Evolutionary conservation across 2,113 vertebrate species (phyloP).

Genomic region (Verasper variegatus): DNA sequence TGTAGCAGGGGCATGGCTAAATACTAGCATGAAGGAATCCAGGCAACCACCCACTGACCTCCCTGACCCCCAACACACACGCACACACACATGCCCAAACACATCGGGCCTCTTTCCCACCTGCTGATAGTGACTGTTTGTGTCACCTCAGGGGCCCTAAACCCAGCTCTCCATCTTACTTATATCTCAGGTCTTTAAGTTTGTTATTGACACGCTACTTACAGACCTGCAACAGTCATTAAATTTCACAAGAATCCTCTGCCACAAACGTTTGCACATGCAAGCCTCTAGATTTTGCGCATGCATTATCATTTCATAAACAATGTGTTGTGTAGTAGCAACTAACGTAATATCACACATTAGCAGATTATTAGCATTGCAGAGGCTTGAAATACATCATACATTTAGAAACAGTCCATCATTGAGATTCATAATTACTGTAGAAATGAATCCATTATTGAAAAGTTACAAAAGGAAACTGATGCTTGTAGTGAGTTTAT

Average conservation of each 20-base stretch:
- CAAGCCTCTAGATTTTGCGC: neutral
- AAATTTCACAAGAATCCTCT: too few species aligned
- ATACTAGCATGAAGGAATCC: constrained; percentile 64
- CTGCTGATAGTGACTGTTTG: constrained; percentile 45
- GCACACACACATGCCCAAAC: constrained; percentile 6
- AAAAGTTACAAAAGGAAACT: too few species aligned
- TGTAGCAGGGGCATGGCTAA: constrained; percentile 45
- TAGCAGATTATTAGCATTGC: neutral
- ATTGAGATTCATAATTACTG: too few species aligned
- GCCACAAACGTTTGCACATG: too few species aligned
- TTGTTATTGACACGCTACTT: neutral
- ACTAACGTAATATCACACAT: neutral
- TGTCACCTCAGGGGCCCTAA: constrained; percentile 43
- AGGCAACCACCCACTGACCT: constrained; percentile 50
- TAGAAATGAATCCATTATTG: too few species aligned
- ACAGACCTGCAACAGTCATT: neutral
- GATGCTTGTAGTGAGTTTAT: too few species aligned
- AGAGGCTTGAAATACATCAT: neutral
- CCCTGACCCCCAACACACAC: constrained; percentile 31
- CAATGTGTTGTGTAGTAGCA: neutral
- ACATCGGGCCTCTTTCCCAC: constrained; percentile 48
- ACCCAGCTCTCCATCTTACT: constrained; percentile 1
- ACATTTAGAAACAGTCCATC: neutral
- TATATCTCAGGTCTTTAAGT: neutral
- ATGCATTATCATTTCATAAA: neutral